Base-by-base conservation (phyloP, 2,113 vertebrate genomes). In the Cepphus grylle region DNA sequence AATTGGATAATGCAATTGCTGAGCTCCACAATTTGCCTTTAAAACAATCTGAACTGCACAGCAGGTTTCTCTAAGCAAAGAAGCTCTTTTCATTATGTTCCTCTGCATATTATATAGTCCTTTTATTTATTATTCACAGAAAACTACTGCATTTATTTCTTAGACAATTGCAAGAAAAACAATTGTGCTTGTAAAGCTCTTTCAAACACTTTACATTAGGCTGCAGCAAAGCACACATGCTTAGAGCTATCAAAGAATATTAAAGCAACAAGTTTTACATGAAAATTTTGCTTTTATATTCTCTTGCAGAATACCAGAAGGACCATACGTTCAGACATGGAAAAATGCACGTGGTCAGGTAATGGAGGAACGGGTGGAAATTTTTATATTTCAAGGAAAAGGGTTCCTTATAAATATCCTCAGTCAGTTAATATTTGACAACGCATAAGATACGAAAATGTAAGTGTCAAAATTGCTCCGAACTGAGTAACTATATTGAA, bases 81-180 rank as follows among this genome's bases (percentile, higher is more conserved):
- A 23, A 92, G 36, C 13, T 72, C 47, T 86, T 66, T 89, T 87
- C 83, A 43, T 87, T 88, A 86, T 71, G 52, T 78, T 92, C 78
- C 79, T 73, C 74, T 43, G 49, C 56, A 81, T 43, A 53, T 49
- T 62, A 47, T 49, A 79, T 32, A 86, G 58, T 47, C 32, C 72
- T 92, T 93, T 78, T 94, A 72, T 94, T 94, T 86, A 82, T 87
- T 95, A 93, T 91, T 92, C 70, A 71, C 86, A 82, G 86, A 95
- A 73, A 80, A 50, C 9, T 77, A 56, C 23, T 26, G 45, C 15
- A 34, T 69, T 81, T 86, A 55, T 90, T 79, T 90, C 61, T 77
- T 56, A 93, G 73, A 82, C 18, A 76, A 47, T 92, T 95, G 81
- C 70, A 96, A 88, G n/a, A 78, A 45, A 90, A 91, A 59, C 32